Conservation (phyloP, 2,888 invertebrate species). For the Coelinius sp. region DNA sequence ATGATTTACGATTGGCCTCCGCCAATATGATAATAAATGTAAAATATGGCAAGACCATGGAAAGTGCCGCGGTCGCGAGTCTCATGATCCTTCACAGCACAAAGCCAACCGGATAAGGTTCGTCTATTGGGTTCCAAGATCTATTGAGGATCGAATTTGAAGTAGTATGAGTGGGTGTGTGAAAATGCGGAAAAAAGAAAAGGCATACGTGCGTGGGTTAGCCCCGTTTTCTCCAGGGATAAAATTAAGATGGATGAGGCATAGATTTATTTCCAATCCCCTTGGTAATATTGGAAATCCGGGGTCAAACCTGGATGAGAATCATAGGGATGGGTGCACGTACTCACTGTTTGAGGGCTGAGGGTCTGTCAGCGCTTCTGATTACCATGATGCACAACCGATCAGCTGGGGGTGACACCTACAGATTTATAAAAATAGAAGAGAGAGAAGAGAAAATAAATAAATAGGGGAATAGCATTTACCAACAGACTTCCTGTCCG, state of each 20-base stretch:
- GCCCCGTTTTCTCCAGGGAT: conserved; percentile 58
- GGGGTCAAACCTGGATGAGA: no score
- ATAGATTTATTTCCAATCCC: conserved; percentile 68
- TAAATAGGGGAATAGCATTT: conserved; percentile 44
- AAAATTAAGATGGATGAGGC: conserved; percentile 70
- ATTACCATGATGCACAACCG: no score
- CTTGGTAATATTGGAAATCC: conserved; percentile 61
- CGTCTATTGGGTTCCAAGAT: conserved; percentile 61
- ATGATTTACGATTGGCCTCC: conserved; percentile 61
- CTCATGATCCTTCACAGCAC: conserved; percentile 68
- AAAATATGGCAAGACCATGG: conserved; percentile 61
- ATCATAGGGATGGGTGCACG: no score
- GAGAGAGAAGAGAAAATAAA: conserved; percentile 47
- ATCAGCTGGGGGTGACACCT: conserved; percentile 66
- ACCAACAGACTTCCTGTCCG: conserved; percentile 41
- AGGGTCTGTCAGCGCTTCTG: conserved; percentile 64
- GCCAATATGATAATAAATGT: conserved; percentile 68
- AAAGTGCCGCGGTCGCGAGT: conserved; percentile 57
- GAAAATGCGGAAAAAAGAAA: conserved; percentile 1
- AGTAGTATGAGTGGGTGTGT: conserved; percentile 50
- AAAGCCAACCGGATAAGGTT: conserved; percentile 68
- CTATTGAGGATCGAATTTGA: conserved; percentile 64
- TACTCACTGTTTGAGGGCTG: conserved; percentile 43
- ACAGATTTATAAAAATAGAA: conserved; percentile 62
- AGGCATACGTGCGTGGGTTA: conserved; percentile 41